These are phyloP conservation scores for Lutraria rhynchaena DNA, from an alignment of 1,140 invertebrate species.

Conservation along the genomic window DNA sequence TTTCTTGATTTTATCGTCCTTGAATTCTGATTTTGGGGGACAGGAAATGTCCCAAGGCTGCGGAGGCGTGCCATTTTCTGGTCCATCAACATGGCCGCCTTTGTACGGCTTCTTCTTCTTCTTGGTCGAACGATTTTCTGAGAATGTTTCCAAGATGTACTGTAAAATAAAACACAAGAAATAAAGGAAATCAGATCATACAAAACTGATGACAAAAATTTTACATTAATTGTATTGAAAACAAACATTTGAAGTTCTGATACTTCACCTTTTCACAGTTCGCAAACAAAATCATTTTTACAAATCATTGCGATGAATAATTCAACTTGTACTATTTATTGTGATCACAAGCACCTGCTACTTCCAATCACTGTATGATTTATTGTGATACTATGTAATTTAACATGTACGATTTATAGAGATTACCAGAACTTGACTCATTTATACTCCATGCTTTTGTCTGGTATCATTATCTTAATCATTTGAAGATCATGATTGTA, in stretches of 20 bases:
- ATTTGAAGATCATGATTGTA: too few relatives aligned
- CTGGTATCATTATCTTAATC: too few relatives aligned
- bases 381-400: too few relatives aligned
- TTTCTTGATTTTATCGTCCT: slow-evolving; percentile 63
- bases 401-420: too few relatives aligned
- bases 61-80: slow-evolving; percentile 68
- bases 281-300: not conserved
- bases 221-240: not conserved
- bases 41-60: slow-evolving; percentile 66
- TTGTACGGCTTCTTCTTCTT: slow-evolving; percentile 66
- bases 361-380: too few relatives aligned
- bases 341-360: too few relatives aligned
- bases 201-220: not conserved
- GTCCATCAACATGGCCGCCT: slow-evolving; percentile 68
- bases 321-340: too few relatives aligned
- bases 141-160: slow-evolving; percentile 75
- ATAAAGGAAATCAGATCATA: not conserved
- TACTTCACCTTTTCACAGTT: not conserved
- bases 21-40: slow-evolving; percentile 60
- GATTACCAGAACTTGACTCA: too few relatives aligned
- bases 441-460: too few relatives aligned
- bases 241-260: not conserved
- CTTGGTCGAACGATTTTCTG: slow-evolving; percentile 65
- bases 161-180: slow-evolving; percentile 55
- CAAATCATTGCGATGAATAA: too few relatives aligned